These are phyloP conservation scores for Hyperoplus lanceolatus DNA, from an alignment of 2,797 vertebrate species.

Conservation along the genomic window DNA sequence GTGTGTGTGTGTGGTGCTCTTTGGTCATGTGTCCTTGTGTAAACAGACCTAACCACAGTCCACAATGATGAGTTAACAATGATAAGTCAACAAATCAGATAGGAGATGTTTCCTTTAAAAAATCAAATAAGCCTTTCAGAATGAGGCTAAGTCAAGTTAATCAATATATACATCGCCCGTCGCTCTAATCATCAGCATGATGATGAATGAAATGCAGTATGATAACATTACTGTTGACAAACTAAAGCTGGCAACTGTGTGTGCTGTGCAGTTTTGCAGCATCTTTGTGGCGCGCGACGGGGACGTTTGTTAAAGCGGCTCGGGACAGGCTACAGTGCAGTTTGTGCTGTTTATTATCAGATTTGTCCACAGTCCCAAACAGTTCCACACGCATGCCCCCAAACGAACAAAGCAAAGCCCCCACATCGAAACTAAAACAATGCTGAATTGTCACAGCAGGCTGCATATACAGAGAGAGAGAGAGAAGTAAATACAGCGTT, in stretches of 20 bases:
- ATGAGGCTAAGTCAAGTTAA: constrained; percentile 11
- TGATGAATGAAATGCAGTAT: neutral
- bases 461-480: neutral
- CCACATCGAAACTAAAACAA: constrained; percentile 19
- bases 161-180: neutral
- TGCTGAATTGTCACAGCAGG: constrained; percentile 10
- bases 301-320: constrained; percentile 12
- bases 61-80: neutral
- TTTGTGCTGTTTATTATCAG: constrained; percentile 18
- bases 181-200: neutral
- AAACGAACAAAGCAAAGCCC: constrained; percentile 34
- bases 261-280: constrained; percentile 1
- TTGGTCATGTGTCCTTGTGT: constrained; percentile 36
- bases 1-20: constrained; percentile 14
- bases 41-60: neutral
- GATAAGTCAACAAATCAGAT: constrained; percentile 20
- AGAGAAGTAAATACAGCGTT: constrained; percentile 9
- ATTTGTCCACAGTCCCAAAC: constrained; percentile 14
- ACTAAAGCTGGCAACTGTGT: neutral
- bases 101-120: neutral
- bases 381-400: neutral
- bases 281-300: neutral
- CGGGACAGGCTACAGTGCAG: neutral
- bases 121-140: constrained; percentile 19
- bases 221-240: neutral